A percentile compares a stretch with the other conserved stretches of the same genome.
Evolutionary conservation across 2,113 vertebrate species (phyloP).

Genomic region (Cygnus buccinator): DNA sequence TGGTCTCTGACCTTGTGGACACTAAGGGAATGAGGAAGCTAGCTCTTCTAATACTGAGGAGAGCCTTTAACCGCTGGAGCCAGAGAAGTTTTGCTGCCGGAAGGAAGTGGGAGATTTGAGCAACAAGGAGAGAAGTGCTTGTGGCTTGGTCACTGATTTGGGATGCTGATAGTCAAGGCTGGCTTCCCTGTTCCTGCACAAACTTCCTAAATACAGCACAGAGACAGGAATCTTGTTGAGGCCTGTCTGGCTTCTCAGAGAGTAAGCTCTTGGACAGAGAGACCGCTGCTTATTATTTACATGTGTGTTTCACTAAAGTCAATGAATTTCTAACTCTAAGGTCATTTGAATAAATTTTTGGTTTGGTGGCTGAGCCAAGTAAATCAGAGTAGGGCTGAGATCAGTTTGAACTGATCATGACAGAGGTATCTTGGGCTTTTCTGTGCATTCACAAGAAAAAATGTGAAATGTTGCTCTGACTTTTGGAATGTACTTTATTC

Average conservation of each 20-base stretch:
- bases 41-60: neutral
- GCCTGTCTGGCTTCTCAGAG: neutral
- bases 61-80: neutral
- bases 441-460: neutral
- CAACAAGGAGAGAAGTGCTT: neutral
- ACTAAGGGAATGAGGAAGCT: neutral
- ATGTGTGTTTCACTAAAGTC: neutral
- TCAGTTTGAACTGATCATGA: neutral
- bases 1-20: neutral
- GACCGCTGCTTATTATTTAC: neutral
- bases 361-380: neutral
- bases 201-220: neutral
- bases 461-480: neutral
- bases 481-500: neutral
- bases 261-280: neutral
- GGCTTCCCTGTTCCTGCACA: neutral
- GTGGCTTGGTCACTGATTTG: neutral
- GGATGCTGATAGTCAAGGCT: neutral
- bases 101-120: neutral
- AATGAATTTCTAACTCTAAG: neutral
- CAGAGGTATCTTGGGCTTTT: neutral
- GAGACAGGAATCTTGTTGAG: neutral
- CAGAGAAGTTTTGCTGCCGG: neutral
- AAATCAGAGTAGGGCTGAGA: constrained; percentile 3
- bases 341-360: neutral